Evolutionary conservation across 2,888 invertebrate genomes (phyloP).

Genomic region (Lumbricus terrestris): DNA sequence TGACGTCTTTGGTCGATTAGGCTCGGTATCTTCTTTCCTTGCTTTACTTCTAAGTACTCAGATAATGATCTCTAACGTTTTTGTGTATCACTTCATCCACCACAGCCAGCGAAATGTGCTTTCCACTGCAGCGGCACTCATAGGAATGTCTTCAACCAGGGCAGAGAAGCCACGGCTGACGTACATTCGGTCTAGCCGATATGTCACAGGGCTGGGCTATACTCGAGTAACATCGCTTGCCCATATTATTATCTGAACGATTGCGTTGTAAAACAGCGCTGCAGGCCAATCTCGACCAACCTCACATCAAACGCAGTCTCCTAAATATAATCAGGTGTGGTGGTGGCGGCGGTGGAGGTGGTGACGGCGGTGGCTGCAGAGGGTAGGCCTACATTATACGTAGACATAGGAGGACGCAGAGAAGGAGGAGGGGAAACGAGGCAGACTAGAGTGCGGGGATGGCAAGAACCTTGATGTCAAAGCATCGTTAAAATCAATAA

Average conservation of each 20-base stretch:
- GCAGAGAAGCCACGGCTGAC: not conserved
- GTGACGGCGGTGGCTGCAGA: too few relatives aligned
- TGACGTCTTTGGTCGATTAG: not conserved
- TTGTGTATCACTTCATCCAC: not conserved
- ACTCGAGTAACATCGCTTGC: not conserved
- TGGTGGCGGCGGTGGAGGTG: not conserved
- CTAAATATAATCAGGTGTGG: not conserved
- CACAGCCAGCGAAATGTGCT: not conserved
- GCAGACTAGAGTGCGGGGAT: not conserved
- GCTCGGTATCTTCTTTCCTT: not conserved
- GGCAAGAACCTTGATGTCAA: not conserved
- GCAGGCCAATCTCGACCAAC: not conserved
- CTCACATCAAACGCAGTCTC: not conserved
- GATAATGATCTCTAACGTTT: not conserved
- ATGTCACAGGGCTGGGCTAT: not conserved
- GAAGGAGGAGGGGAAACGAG: not conserved
- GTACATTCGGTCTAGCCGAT: not conserved
- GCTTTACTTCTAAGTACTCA: not conserved
- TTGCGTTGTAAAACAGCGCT: not conserved
- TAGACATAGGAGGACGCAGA: not conserved
- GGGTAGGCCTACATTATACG: too few relatives aligned
- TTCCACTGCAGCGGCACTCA: not conserved
- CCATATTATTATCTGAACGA: not conserved
- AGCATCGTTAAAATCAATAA: slow-evolving; percentile 3
- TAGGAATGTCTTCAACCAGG: too few relatives aligned